Percentiles rank a stretch among this genome's conserved stretches.
These are phyloP conservation scores for Drosophila kikkawai DNA, from an alignment of 1,140 invertebrate species.

Conservation along the genomic window DNA sequence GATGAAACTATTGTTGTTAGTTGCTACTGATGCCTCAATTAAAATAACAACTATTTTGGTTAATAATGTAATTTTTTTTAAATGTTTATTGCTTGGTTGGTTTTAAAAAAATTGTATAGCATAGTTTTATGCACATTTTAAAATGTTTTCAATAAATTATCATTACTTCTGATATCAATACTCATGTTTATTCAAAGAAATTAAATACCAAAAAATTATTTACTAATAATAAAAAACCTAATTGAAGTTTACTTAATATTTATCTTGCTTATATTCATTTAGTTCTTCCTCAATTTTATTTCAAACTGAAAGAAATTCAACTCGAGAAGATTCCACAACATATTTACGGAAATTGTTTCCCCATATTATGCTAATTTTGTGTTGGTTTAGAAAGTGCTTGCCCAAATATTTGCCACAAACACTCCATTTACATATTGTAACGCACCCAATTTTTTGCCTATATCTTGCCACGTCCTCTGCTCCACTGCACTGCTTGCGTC, in stretches of 20 bases:
- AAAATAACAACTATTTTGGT: background rate
- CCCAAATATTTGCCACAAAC: conserved; percentile 39
- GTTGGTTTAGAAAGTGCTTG: conserved; percentile 33
- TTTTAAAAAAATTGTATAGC: background rate
- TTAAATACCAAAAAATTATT: background rate
- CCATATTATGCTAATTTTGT: conserved; percentile 15
- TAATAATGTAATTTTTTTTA: too few species aligned
- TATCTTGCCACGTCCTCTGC: background rate
- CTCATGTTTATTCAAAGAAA: background rate
- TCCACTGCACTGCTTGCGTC: conserved; percentile 5
- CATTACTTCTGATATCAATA: background rate
- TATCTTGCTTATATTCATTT: background rate
- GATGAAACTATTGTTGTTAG: background rate
- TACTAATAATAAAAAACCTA: too few species aligned
- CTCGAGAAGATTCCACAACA: background rate
- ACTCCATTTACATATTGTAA: conserved; percentile 30
- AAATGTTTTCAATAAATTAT: background rate
- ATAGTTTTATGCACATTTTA: background rate
- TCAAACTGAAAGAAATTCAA: background rate
- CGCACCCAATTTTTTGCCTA: conserved; percentile 7
- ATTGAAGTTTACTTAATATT: background rate
- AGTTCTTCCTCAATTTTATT: background rate
- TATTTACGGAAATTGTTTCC: conserved; percentile 9
- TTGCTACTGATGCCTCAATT: background rate
- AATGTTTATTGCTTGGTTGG: too few species aligned